Evolutionary conservation across 2,888 invertebrate genomes (phyloP).

Genomic region (Geotrupes spiniger): DNA sequence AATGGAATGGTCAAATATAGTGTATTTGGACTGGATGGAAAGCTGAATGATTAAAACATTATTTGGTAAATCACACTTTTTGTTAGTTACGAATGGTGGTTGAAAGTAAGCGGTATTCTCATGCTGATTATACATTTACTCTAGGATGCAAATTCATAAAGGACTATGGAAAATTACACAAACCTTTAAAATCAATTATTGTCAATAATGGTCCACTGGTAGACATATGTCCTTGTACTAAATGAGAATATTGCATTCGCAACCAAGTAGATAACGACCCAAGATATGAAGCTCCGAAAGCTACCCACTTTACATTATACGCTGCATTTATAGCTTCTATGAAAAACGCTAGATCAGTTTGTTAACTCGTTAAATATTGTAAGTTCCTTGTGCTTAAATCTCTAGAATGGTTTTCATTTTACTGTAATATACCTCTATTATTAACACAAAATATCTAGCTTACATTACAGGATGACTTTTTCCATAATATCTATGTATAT

Average conservation of each 20-base stretch:
- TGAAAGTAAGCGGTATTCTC: too few species aligned
- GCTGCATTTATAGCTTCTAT: slow-evolving; percentile 67
- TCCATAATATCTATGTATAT: slow-evolving; percentile 93
- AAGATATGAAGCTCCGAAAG: slow-evolving; percentile 94
- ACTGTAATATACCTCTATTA: background rate
- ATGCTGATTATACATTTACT: too few species aligned
- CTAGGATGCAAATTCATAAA: too few species aligned
- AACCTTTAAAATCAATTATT: slow-evolving; percentile 79
- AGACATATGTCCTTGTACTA: slow-evolving; percentile 82
- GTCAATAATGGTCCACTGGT: slow-evolving; percentile 88
- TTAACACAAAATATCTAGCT: too few species aligned
- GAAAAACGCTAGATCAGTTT: slow-evolving; percentile 85
- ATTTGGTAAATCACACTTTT: too few species aligned
- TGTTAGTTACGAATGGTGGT: too few species aligned
- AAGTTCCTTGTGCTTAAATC: slow-evolving; percentile 80
- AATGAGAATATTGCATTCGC: slow-evolving; percentile 82
- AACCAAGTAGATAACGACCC: slow-evolving; percentile 92
- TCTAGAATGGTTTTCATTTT: slow-evolving; percentile 58
- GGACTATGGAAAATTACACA: slow-evolving; percentile 36
- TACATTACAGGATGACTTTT: slow-evolving; percentile 84
- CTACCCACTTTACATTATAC: slow-evolving; percentile 78
- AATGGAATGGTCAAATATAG: too few species aligned
- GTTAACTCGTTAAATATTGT: slow-evolving; percentile 72
- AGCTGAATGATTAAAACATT: too few species aligned
- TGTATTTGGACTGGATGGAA: too few species aligned